Percentiles rank a stretch among this genome's conserved stretches.
Conservation (phyloP, 2,797 vertebrate genomes). For the Falco columbarius region DNA sequence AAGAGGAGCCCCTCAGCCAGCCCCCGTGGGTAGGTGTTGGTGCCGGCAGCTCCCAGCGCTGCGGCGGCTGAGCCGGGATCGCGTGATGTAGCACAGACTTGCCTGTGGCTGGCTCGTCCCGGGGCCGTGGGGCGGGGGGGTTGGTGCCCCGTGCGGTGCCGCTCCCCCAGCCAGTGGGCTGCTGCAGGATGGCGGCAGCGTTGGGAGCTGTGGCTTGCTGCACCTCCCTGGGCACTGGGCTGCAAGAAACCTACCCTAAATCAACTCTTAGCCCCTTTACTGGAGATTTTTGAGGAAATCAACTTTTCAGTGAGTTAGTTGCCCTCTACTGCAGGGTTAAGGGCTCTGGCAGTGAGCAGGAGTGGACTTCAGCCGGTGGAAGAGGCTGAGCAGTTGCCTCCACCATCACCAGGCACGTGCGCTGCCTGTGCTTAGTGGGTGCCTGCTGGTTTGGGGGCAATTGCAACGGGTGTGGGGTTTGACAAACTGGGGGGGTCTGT, state of each 20-base stretch:
- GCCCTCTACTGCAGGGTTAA: not conserved
- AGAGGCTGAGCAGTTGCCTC: not conserved
- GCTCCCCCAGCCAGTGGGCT: not conserved
- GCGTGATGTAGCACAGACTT: not conserved
- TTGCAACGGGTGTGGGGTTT: not conserved
- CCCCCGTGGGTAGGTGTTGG: fast-evolving
- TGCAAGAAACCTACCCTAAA: not conserved
- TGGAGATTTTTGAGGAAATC: not conserved
- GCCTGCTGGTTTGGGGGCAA: not conserved
- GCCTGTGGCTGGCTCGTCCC: not conserved
- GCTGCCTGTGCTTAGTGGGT: fast-evolving
- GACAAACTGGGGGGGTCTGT: fast-evolving
- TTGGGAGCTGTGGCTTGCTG: not conserved
- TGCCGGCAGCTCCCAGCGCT: fast-evolving
- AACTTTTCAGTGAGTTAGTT: not conserved
- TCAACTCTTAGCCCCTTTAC: fast-evolving
- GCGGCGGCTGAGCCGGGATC: fast-evolving
- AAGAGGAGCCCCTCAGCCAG: not conserved
- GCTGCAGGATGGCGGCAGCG: not conserved
- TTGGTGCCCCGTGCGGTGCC: not conserved
- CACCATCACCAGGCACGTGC: fast-evolving
- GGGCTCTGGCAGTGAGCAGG: not conserved
- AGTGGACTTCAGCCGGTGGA: not conserved
- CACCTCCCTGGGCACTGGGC: not conserved
- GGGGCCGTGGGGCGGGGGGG: not conserved